These are phyloP conservation scores for Stenotaenia linearis DNA, from an alignment of 2,888 invertebrate genomes.

Conservation along the genomic window DNA sequence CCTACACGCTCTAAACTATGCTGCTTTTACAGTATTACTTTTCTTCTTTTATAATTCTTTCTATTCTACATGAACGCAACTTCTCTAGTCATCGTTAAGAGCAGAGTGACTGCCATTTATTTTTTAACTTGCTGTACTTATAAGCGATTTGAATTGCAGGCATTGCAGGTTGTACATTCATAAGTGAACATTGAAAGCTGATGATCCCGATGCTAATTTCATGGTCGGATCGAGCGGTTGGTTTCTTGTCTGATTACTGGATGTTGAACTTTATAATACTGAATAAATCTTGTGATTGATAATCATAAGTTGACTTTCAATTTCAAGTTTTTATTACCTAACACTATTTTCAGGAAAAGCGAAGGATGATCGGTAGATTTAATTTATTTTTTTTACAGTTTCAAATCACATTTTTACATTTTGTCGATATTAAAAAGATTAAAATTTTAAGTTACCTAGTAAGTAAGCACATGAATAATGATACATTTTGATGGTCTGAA, in stretches of 20 bases:
- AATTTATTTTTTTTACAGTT: not conserved
- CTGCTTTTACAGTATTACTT: constrained; percentile 10
- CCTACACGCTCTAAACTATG: not conserved
- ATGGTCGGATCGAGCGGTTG: constrained; percentile 1
- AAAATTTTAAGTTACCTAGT: constrained; percentile 1
- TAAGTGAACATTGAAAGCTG: not conserved
- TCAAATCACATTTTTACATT: constrained; percentile 6
- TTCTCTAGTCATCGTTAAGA: constrained; percentile 21
- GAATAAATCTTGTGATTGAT: constrained; percentile 26
- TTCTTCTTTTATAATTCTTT: no score
- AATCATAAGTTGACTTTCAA: not conserved
- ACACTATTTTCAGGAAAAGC: not conserved
- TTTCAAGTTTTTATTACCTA: not conserved
- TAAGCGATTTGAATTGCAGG: not conserved
- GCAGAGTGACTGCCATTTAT: constrained; percentile 11
- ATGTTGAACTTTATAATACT: constrained; percentile 24
- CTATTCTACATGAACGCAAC: not conserved
- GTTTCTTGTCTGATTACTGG: constrained; percentile 1
- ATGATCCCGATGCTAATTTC: not conserved
- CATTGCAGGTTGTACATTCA: constrained; percentile 8
- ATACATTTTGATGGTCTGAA: not conserved
- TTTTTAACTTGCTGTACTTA: constrained; percentile 14
- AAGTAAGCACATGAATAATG: not conserved
- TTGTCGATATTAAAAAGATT: not conserved
- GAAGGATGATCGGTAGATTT: not conserved